Conservation (phyloP, 2,113 vertebrate species). For the Oreochromis aureus region DNA sequence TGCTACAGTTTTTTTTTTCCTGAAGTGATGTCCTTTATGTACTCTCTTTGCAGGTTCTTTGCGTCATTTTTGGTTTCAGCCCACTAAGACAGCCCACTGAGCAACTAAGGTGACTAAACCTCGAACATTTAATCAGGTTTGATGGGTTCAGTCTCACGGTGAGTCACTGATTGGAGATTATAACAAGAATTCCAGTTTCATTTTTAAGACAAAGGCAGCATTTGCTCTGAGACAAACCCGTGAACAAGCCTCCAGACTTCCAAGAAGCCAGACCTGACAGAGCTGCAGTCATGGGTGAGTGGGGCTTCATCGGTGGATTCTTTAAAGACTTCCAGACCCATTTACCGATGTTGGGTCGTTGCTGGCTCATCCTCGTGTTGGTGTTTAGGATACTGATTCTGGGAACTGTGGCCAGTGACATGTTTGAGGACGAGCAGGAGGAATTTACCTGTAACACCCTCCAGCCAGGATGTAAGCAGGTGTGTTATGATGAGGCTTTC, state of each 20-base stretch:
- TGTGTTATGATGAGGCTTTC: conserved; percentile 87
- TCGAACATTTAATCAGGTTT: neutral
- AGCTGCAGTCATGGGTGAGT: conserved; percentile 79
- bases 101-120: no score
- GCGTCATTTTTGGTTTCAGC: neutral
- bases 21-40: neutral
- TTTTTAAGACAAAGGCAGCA: neutral
- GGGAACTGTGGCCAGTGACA: conserved; percentile 85
- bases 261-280: neutral
- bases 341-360: conserved; percentile 87
- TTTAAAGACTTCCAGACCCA: conserved; percentile 81
- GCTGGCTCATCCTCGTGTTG: conserved; percentile 89
- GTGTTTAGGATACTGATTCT: conserved; percentile 88
- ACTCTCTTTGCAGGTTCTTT: neutral
- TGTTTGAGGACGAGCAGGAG: conserved; percentile 89
- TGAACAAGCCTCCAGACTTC: neutral
- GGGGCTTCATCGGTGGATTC: conserved; percentile 80
- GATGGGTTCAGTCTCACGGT: accelerated
- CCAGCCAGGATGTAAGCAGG: conserved; percentile 90
- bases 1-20: neutral
- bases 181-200: neutral
- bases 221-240: neutral
- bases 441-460: conserved; percentile 90
- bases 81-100: neutral
- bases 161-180: neutral